Conservation (phyloP, 2,113 vertebrate genomes). For the Engystomops pustulosus region DNA sequence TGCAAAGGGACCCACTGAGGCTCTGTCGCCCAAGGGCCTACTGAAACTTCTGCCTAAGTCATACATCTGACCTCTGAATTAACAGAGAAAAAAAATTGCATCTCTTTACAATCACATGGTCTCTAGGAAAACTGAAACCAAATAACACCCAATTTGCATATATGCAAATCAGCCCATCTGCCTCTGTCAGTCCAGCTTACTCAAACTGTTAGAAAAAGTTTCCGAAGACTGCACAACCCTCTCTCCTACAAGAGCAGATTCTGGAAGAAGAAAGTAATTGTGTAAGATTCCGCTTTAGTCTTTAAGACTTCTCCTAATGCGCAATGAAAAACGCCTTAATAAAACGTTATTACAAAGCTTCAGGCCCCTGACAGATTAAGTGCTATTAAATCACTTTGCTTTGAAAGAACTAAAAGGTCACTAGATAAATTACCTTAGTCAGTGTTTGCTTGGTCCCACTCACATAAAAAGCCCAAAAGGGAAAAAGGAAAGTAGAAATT, state of each 20-base stretch:
- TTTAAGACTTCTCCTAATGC: slow-evolving; percentile 75
- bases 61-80: neutral
- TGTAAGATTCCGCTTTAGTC: slow-evolving; percentile 69
- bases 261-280: slow-evolving; percentile 31
- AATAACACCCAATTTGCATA: neutral
- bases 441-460: slow-evolving; percentile 71
- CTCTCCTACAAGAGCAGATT: neutral
- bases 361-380: slow-evolving; percentile 82
- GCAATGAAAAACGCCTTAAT: slow-evolving; percentile 77
- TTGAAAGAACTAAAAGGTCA: slow-evolving; percentile 79
- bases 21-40: too few species aligned
- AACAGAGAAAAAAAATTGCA: neutral
- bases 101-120: neutral
- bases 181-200: slow-evolving; percentile 1
- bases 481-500: slow-evolving; percentile 75
- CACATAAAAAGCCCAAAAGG: slow-evolving; percentile 61
- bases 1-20: too few species aligned
- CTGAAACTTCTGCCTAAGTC: neutral
- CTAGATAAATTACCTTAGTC: slow-evolving; percentile 80
- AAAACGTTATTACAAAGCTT: slow-evolving; percentile 81
- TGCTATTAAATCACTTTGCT: slow-evolving; percentile 82
- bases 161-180: slow-evolving; percentile 35
- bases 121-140: neutral
- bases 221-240: neutral
- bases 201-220: slow-evolving; percentile 3